Evolutionary conservation across 2,113 vertebrate genomes (phyloP), one percentile per base, ranked within the genome.

Genomic region (Ammodytes marinus): DNA sequence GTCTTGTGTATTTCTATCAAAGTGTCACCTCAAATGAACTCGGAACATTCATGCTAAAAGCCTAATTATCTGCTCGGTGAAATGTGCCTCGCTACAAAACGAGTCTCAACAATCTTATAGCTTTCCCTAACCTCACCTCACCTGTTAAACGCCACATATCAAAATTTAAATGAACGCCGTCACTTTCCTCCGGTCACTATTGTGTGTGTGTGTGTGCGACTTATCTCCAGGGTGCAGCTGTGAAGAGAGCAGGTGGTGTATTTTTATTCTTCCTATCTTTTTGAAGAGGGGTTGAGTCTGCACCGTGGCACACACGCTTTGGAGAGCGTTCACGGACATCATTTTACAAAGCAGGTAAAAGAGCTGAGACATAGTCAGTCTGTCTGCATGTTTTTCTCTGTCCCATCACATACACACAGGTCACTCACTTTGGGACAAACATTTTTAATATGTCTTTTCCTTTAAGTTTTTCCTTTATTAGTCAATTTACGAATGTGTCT

Each of bases 151-250:
- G 45, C 77, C 65, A 52, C 59, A 37, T 75, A 76, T 87, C 66
- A 73, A 46, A 27, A 83, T 86, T 85, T 74, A 79, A 86, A 84
- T 84, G 78, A 77, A 86, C 63, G 19, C 45, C 55, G 57, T 67
- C 60, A 50, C 2, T 74, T 59, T 72, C 60, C 77, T 52, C 47
- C 57, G 46, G 60, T 78, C 81, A 71, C 5, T 2, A 61, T 55
- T 77, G 85, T 76, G 65, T 69, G 64, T 75, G 71, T 0, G 27
- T 27, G 27, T 69, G 64, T 75, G 71, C 0, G 65, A 83, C 83
- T 93, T 93, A 93, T 93, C 88, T 89, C 82, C 0, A 8, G 50
- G 66, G 77, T 77, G 74, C 92, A 94, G 91, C 91, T 90, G 89
- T 74, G 79, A 78, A n/a, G 59, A 63, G 66, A 64, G 55, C 69